Conservation (phyloP, 2,113 vertebrate species). For the Mobula hypostoma region DNA sequence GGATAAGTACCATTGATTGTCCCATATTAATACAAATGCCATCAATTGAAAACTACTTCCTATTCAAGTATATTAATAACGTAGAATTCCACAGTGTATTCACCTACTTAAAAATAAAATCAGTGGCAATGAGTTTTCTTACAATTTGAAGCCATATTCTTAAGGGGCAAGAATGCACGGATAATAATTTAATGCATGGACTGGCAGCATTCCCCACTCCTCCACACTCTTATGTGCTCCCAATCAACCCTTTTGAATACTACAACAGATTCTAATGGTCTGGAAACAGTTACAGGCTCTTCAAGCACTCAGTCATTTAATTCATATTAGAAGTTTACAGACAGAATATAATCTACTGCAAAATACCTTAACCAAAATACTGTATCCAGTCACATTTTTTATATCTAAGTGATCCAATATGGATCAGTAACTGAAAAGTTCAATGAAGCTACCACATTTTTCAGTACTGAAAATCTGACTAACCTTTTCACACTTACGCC, state of each 20-base stretch:
- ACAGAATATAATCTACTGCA: not conserved
- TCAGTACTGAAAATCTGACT: too few relatives aligned
- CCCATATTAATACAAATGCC: not conserved
- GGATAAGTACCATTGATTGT: not conserved
- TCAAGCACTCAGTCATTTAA: not conserved
- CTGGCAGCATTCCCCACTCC: not conserved
- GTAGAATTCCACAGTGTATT: conserved; percentile 12
- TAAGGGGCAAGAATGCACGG: not conserved
- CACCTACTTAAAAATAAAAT: conserved; percentile 31
- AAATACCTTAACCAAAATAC: not conserved
- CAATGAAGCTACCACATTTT: too few relatives aligned
- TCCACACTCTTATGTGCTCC: not conserved
- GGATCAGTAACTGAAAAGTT: too few relatives aligned
- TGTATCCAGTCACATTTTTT: too few relatives aligned
- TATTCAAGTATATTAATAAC: conserved; percentile 1
- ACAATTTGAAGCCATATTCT: conserved; percentile 1
- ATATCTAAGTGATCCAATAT: too few relatives aligned
- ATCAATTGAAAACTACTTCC: not conserved
- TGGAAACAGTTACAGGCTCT: not conserved
- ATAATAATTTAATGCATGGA: not conserved
- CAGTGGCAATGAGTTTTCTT: not conserved
- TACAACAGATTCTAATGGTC: not conserved
- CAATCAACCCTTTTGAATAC: not conserved
- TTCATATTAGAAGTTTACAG: not conserved
- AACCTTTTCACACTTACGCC: too few relatives aligned